Percentiles rank a stretch among this genome's conserved stretches.
Conservation (phyloP, 2,888 invertebrate genomes). For the Nemoura dubitans region DNA sequence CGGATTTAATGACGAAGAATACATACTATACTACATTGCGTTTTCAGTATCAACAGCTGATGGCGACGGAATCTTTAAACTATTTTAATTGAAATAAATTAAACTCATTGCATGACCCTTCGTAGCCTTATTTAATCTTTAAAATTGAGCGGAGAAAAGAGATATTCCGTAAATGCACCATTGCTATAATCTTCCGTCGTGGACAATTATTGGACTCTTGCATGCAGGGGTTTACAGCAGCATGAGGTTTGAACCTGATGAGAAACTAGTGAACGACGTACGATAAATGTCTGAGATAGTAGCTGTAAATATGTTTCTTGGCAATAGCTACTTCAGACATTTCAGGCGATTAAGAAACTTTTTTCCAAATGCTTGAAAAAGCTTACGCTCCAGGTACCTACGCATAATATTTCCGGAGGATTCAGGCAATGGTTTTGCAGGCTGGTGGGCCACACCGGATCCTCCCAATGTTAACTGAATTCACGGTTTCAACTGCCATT, state of each 20-base stretch:
- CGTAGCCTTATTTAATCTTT: neutral
- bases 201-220: too few species aligned
- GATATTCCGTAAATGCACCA: too few species aligned
- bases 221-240: too few species aligned
- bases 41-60: too few species aligned
- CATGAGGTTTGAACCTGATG: neutral
- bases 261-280: neutral
- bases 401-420: too few species aligned
- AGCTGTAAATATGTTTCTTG: slow-evolving; percentile 33
- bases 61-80: neutral
- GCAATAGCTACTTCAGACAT: slow-evolving; percentile 37
- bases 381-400: too few species aligned
- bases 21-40: neutral
- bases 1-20: neutral
- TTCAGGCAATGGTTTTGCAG: too few species aligned
- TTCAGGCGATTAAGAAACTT: neutral
- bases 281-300: slow-evolving; percentile 59
- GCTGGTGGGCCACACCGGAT: too few species aligned
- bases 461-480: too few species aligned
- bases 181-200: too few species aligned
- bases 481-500: too few species aligned
- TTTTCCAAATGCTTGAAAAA: neutral
- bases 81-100: neutral
- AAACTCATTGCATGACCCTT: neutral
- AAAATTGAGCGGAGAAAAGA: neutral